Conservation (phyloP, 2,888 invertebrate genomes). For the Entomobrya multifasciata region DNA sequence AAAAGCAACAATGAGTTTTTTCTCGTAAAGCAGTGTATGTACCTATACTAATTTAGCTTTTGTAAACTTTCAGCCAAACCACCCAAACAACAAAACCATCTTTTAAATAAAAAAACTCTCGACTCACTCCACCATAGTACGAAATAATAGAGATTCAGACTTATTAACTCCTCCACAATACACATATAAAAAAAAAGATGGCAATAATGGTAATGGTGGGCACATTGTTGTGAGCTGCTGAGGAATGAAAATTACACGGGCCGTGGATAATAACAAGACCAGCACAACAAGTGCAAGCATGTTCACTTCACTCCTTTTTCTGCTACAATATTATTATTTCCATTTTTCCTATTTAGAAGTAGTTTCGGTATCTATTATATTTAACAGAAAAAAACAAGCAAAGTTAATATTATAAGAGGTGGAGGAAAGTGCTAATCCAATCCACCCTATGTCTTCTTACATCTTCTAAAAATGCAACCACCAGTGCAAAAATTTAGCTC, state of each 20-base stretch:
- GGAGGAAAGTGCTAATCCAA: slow-evolving; percentile 32
- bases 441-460: not conserved
- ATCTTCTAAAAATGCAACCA: slow-evolving; percentile 22
- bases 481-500: slow-evolving; percentile 40
- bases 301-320: slow-evolving; percentile 62
- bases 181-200: slow-evolving; percentile 18
- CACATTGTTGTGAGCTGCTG: slow-evolving; percentile 28
- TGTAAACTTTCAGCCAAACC: not conserved
- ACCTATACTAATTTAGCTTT: slow-evolving; percentile 17
- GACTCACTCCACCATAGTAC: slow-evolving; percentile 25
- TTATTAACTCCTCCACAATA: slow-evolving; percentile 29
- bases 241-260: slow-evolving; percentile 61
- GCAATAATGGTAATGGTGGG: slow-evolving; percentile 26
- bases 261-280: slow-evolving; percentile 68
- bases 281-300: slow-evolving; percentile 66
- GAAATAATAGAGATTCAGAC: too few species aligned
- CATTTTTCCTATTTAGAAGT: slow-evolving; percentile 45
- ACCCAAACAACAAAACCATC: slow-evolving; percentile 51
- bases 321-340: slow-evolving; percentile 39
- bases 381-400: slow-evolving; percentile 4
- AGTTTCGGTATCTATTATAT: slow-evolving; percentile 41
- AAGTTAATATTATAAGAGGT: slow-evolving; percentile 18
- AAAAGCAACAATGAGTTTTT: slow-evolving; percentile 31
- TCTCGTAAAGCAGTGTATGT: too few species aligned
- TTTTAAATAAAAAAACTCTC: too few species aligned